Evolutionary conservation across 2,797 vertebrate genomes (phyloP), one percentile per base, ranked within the genome.

Genomic region (Morus bassanus): DNA sequence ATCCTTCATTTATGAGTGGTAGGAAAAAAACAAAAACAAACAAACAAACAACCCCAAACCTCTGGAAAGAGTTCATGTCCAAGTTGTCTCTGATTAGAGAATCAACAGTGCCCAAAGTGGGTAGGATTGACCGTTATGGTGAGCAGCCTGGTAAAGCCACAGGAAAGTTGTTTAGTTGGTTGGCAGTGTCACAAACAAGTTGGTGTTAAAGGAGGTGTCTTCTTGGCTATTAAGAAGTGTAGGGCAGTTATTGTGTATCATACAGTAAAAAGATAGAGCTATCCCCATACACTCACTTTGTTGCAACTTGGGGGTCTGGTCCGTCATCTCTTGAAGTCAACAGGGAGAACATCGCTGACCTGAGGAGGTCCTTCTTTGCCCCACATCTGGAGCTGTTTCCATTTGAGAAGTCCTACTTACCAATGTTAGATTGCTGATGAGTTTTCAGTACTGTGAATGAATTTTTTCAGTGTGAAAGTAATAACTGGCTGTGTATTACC

Each of bases 331-430:
- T 33, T 64, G 25, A 67, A 51, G 31, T 31, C 48, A 50, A 23
- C 12, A 68, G 45, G 56, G 35, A 78, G 39, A 78, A 21, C 16
- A 21, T 33, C 0, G 0, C 2, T 56, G 74, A 18, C 23, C 0
- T 10, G 25, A 78, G 37, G 28, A 54, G 9, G 15, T 51, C 25
- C 69, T 21, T 73, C 17, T 88, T 60, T 84, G 27, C 24, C n/a
- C 21, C 13, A 19, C 22, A 79, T 14, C 39, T 69, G 67, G 53
- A 79, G 18, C 10, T 45, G 9, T 80, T 95, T 93, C 67, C 48
- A 17, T 56, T 60, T 37, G 33, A 85, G 63, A 79, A 89, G 28
- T 30, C 24, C 39, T 76, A 48, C 70, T 50, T 59, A 54, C 35
- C 17, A 15, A 4, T 2, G 11, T n/a, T 6, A 3, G 37, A 50